These are phyloP conservation scores for Sinhomidia bicolor DNA, from an alignment of 2,888 invertebrate species.

Conservation along the genomic window DNA sequence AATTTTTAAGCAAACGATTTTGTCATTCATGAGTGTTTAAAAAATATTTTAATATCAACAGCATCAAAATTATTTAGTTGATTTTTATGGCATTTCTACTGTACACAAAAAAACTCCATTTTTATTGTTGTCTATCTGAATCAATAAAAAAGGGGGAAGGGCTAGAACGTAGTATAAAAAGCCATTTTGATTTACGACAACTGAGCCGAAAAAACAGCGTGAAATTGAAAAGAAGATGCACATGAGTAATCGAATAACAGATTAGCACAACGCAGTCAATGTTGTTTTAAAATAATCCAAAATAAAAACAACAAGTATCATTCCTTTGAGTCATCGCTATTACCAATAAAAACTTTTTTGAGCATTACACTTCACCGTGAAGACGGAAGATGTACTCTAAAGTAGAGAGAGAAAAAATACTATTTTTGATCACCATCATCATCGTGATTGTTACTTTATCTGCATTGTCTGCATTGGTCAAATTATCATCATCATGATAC, in stretches of 20 bases:
- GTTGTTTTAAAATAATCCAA: neutral
- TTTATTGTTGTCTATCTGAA: neutral
- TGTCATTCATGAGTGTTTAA: neutral
- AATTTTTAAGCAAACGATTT: neutral
- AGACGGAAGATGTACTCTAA: conserved; percentile 26
- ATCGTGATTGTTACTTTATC: neutral
- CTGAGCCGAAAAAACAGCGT: neutral
- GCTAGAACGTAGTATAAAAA: neutral
- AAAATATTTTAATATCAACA: neutral
- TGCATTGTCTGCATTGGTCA: neutral
- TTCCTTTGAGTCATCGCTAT: conserved; percentile 10
- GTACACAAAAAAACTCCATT: neutral
- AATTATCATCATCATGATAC: neutral
- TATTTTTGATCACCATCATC: neutral
- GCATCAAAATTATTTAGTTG: neutral
- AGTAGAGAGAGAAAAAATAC: neutral
- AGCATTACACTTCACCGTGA: neutral
- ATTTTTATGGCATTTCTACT: neutral
- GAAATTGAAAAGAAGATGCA: neutral
- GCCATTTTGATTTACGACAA: neutral
- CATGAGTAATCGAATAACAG: neutral
- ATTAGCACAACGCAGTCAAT: neutral
- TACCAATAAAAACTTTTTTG: neutral
- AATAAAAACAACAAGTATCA: neutral
- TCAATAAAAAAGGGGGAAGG: conserved; percentile 38